Percentiles rank a stretch among this genome's conserved stretches.
Conservation (phyloP, 2,113 vertebrate genomes). For the Petrocephalus zakoni region DNA sequence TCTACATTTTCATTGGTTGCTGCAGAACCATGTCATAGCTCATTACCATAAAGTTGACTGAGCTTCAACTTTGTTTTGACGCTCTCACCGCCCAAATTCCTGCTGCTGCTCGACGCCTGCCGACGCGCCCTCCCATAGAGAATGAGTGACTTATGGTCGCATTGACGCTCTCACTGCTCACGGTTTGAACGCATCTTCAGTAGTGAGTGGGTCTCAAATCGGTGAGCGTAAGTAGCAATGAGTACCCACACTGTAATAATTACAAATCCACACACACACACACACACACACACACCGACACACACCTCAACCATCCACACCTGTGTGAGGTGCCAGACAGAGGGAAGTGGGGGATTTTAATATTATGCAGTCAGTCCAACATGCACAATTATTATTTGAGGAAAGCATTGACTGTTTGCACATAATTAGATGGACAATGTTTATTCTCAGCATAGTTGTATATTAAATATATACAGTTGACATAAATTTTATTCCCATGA, state of each 20-base stretch:
- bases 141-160: too few species aligned
- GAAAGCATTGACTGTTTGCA: conserved; percentile 9
- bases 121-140: too few species aligned
- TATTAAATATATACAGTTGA: too few species aligned
- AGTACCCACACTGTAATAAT: too few species aligned
- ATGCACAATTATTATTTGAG: neutral
- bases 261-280: neutral
- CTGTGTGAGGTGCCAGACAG: conserved; percentile 17
- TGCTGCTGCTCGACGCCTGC: too few species aligned
- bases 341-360: conserved; percentile 6
- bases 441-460: conserved; percentile 8
- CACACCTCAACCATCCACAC: conserved; percentile 4
- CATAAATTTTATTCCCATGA: neutral
- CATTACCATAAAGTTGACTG: too few species aligned
- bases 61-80: too few species aligned
- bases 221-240: neutral
- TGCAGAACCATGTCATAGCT: too few species aligned
- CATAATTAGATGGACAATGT: conserved; percentile 2
- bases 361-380: neutral
- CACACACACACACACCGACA: conserved; percentile 19
- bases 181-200: neutral
- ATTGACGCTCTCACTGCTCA: too few species aligned
- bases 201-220: neutral
- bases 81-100: too few species aligned
- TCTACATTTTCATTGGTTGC: too few species aligned